These are phyloP conservation scores for Porites lobata DNA, from an alignment of 92 coral and sea anemone species.

Conservation along the genomic window DNA sequence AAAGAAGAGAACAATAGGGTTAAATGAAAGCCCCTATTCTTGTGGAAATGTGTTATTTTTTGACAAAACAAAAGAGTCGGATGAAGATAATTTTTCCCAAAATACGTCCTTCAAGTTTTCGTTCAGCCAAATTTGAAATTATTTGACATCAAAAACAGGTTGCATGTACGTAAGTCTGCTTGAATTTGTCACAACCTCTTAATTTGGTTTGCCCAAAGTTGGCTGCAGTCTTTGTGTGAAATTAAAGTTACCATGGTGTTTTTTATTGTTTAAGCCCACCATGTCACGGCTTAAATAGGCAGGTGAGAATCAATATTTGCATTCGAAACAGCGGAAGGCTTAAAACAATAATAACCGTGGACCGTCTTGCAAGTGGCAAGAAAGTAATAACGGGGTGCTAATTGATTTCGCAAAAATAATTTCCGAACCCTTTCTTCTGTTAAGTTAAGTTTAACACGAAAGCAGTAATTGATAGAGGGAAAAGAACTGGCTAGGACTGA, in stretches of 20 bases:
- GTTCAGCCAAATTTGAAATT: too few relatives aligned
- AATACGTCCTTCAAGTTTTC: background rate
- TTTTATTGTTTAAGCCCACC: constrained; percentile 27
- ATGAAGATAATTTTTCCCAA: background rate
- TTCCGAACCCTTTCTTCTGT: background rate
- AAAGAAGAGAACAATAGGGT: constrained; percentile 25
- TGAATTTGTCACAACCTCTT: background rate
- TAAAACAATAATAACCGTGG: constrained; percentile 4
- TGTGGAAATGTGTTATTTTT: background rate
- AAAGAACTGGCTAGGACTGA: background rate
- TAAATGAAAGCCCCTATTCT: constrained; percentile 26
- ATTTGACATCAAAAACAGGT: too few relatives aligned
- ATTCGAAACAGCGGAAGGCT: background rate
- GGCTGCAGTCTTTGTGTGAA: constrained; percentile 26
- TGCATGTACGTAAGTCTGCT: too few relatives aligned
- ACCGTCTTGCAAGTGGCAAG: constrained; percentile 15
- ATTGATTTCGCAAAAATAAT: constrained; percentile 21
- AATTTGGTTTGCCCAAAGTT: background rate
- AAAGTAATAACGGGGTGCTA: background rate
- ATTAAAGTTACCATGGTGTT: constrained; percentile 31
- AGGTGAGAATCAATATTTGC: constrained; percentile 44
- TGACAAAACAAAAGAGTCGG: background rate
- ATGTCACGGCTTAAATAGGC: constrained; percentile 25
- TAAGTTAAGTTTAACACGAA: background rate
- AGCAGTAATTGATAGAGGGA: background rate